Evolutionary conservation across 2,888 invertebrate species (phyloP).

Genomic region (Celastrina argiolus): DNA sequence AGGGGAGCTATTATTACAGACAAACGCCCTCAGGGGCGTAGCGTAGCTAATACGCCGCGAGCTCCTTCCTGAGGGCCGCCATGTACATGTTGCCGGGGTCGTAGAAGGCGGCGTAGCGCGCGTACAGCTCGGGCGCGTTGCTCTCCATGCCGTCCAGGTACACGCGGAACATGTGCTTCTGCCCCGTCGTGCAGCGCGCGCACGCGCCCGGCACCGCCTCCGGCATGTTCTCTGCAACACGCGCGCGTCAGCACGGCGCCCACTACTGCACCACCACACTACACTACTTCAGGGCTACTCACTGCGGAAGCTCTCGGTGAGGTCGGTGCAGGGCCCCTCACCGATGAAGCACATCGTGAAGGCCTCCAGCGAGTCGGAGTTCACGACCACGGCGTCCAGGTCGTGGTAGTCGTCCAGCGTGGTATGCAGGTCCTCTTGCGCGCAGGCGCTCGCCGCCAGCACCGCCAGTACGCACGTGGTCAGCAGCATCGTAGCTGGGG

Average conservation of each 20-base stretch:
- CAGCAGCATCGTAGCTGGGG: not conserved
- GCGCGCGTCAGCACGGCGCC: not conserved
- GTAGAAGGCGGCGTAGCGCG: not conserved
- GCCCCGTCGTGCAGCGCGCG: not conserved
- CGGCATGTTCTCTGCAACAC: slow-evolving; percentile 6
- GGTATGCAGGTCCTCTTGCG: not conserved
- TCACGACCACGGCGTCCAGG: not conserved
- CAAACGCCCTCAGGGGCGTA: not conserved
- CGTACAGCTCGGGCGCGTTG: not conserved
- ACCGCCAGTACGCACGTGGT: not conserved
- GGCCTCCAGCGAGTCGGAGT: not conserved
- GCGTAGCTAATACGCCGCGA: not conserved
- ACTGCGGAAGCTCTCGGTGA: not conserved
- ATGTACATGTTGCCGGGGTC: not conserved
- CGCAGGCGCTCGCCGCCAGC: not conserved
- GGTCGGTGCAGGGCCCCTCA: not conserved
- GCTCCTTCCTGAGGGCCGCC: not conserved
- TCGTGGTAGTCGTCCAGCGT: slow-evolving; percentile 5
- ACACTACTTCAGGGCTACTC: not conserved
- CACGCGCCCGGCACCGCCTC: not conserved
- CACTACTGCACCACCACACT: no score
- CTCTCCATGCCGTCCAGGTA: not conserved
- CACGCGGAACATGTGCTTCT: slow-evolving; percentile 1
- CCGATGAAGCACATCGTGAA: not conserved
- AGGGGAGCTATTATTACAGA: not conserved